A percentile compares a stretch with the other conserved stretches of the same genome.
Conservation (phyloP, 2,113 vertebrate species). For the Antigone vipio region DNA sequence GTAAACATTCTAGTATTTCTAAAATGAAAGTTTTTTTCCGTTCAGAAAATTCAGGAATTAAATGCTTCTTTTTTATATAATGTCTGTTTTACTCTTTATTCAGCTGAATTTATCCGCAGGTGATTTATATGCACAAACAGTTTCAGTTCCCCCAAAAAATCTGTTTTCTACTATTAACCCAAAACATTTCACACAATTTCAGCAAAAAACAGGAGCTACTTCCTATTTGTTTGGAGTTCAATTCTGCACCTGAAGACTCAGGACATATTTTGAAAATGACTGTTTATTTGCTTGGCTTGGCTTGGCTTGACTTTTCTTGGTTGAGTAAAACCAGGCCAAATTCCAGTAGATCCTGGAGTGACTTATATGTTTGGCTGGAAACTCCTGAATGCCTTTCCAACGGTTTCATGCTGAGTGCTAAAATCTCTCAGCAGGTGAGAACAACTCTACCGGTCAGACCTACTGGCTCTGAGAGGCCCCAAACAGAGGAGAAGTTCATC, state of each 20-base stretch:
- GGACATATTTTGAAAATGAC: not conserved
- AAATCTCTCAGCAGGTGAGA: not conserved
- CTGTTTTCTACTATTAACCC: not conserved
- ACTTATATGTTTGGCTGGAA: not conserved
- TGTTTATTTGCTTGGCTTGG: slow-evolving; percentile 25
- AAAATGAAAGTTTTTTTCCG: not conserved
- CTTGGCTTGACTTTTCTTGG: not conserved
- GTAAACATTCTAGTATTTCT: not conserved
- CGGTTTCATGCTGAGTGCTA: not conserved
- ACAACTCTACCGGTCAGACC: not conserved
- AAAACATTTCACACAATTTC: not conserved
- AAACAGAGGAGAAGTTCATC: not conserved
- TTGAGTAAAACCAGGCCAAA: not conserved
- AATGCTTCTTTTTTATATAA: not conserved
- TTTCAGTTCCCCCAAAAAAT: not conserved
- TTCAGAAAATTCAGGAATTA: not conserved
- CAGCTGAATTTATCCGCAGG: not conserved
- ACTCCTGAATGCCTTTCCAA: not conserved
- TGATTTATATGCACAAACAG: not conserved
- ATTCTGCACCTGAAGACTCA: not conserved
- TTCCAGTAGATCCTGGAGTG: not conserved
- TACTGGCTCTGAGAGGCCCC: not conserved
- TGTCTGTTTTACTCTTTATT: not conserved
- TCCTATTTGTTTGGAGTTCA: not conserved
- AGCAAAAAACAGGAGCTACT: not conserved